Base-by-base conservation (phyloP, 2,888 invertebrate species). In the Nebria salina region DNA sequence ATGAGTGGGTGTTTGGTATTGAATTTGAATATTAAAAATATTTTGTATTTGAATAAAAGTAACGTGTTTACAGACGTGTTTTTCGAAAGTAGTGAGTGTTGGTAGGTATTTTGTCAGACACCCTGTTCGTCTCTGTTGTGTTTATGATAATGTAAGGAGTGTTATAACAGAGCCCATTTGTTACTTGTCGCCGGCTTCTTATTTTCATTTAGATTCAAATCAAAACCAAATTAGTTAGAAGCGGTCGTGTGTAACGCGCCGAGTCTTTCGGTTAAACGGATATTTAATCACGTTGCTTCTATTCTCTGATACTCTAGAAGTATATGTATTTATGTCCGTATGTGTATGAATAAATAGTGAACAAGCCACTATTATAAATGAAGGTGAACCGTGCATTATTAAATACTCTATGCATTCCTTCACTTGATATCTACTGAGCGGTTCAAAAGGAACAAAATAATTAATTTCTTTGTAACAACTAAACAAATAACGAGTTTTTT, bases 151-250 rank as follows among this genome's bases (percentile, higher is more conserved):
- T 54, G 43, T 75, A 34, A 20, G 20, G 13, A 64, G 65, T 64
- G 54, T 43, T 9, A 54, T 54, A 54, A 64, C 75, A 75, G 34
- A 64, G 15, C 25, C 54, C 75, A 75, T 75, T 76, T 76, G 66
- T 76, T 76, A 65, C 41, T 25, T 76, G 76, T 76, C 75, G 34
- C 75, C 15, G 54, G 20, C 9, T 25, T 75, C 34, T 76, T n/a
- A 65, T 25, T 76, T 76, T 34, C 65, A 65, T 75, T 76, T 65
- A 76, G 66, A 75, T 81, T 76, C 72, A 81, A 76, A 81, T 81
- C 73, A 81, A 76, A 81, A 81, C 65, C 74, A 76, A 76, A 81
- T 81, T 76, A 81, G 76, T 73, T 43, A 73, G 72, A 25, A 26
- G 75, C 72, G 70, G 65, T 80, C 72, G 72, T 68, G 79, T 75